Evolutionary conservation across 2,888 invertebrate genomes (phyloP).

Genomic region (Lysandra bellargus): DNA sequence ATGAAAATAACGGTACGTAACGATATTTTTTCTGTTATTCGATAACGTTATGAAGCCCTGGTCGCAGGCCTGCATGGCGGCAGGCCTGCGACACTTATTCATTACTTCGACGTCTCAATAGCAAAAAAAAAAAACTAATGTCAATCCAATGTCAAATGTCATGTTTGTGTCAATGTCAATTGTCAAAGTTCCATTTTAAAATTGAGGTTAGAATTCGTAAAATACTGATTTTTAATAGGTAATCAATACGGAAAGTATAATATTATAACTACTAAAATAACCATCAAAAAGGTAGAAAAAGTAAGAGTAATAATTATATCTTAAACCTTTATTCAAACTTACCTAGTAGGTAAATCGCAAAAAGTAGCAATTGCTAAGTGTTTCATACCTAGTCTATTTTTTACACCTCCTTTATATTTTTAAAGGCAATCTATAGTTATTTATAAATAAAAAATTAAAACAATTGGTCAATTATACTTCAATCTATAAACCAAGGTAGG

Average conservation of each 20-base stretch:
- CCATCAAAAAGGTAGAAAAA: not conserved
- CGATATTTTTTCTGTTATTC: too few relatives aligned
- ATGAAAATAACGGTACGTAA: too few relatives aligned
- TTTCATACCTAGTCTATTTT: not conserved
- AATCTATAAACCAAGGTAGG: not conserved
- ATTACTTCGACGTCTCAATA: too few relatives aligned
- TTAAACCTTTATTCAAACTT: not conserved
- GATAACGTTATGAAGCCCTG: too few relatives aligned
- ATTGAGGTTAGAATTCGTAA: constrained; percentile 6
- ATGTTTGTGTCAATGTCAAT: not conserved
- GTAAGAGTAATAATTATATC: not conserved
- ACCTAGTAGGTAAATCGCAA: not conserved
- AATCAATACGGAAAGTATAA: not conserved
- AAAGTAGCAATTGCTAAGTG: not conserved
- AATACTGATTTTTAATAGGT: not conserved
- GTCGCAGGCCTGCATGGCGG: too few relatives aligned
- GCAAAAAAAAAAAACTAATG: not conserved
- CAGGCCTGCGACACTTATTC: too few relatives aligned
- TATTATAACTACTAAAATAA: not conserved
- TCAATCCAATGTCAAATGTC: not conserved
- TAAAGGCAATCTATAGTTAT: not conserved
- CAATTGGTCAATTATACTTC: not conserved
- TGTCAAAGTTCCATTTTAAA: not conserved
- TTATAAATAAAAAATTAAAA: not conserved
- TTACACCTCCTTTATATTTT: not conserved